A percentile compares a stretch with the other conserved stretches of the same genome.
Evolutionary conservation across 2,888 invertebrate species (phyloP).

Genomic region (Acheta domesticus): DNA sequence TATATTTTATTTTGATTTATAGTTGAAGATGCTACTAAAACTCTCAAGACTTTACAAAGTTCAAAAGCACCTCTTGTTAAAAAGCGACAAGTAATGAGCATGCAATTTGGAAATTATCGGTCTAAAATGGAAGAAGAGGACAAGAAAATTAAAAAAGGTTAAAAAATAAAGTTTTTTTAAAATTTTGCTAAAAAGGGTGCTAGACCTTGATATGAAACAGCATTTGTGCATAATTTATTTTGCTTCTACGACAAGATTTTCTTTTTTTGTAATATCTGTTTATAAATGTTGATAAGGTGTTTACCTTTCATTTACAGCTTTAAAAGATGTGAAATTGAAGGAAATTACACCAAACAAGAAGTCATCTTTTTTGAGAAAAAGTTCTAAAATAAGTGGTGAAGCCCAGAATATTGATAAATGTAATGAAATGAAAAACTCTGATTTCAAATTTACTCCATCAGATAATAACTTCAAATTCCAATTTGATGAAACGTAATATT

Average conservation of each 20-base stretch:
- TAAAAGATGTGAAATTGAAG: background rate
- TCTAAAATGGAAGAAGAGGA: background rate
- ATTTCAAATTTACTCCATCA: background rate
- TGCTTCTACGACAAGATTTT: too few relatives aligned
- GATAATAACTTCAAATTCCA: background rate
- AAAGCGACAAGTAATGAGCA: background rate
- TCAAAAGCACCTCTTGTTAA: conserved; percentile 9
- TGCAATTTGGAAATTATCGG: background rate
- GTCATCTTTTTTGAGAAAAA: background rate
- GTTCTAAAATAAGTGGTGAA: too few relatives aligned
- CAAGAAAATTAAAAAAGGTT: background rate
- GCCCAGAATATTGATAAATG: background rate
- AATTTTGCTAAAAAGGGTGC: background rate
- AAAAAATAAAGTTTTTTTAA: background rate
- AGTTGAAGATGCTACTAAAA: conserved; percentile 5
- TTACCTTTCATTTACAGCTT: background rate
- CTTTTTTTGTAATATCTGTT: background rate
- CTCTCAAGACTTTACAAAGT: conserved; percentile 1
- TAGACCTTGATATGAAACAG: too few relatives aligned
- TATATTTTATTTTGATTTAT: background rate
- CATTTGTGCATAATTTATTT: too few relatives aligned
- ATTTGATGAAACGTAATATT: background rate
- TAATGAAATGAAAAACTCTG: background rate
- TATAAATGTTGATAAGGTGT: background rate
- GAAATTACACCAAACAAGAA: background rate